Conservation (phyloP, 1,140 invertebrate genomes). For the Lordiphosa stackelbergi region DNA sequence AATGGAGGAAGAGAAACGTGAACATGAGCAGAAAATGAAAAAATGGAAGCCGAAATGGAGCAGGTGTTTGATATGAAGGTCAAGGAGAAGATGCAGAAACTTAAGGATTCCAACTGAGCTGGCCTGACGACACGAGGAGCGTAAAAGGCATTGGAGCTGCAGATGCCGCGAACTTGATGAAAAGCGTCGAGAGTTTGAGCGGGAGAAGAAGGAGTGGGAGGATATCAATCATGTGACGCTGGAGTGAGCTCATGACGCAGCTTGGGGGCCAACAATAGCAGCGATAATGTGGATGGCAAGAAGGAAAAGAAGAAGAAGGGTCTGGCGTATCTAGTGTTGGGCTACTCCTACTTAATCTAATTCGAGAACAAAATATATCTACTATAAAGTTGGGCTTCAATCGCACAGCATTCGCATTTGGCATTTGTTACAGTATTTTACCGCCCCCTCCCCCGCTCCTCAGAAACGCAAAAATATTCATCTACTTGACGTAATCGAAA, state of each 20-base stretch:
- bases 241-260: constrained; percentile 89
- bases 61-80: constrained; percentile 92
- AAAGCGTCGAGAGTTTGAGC: constrained; percentile 88
- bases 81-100: constrained; percentile 93
- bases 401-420: constrained; percentile 53
- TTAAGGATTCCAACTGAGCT: constrained; percentile 92
- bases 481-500: constrained; percentile 34
- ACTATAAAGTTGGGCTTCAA: constrained; percentile 48
- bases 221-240: constrained; percentile 90
- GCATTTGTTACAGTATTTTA: constrained; percentile 67
- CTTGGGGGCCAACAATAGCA: constrained; percentile 88
- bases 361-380: constrained; percentile 64
- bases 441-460: background rate
- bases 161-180: constrained; percentile 94
- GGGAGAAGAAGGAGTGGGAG: constrained; percentile 93
- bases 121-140: constrained; percentile 81
- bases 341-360: constrained; percentile 29
- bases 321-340: constrained; percentile 54
- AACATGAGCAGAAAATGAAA: constrained; percentile 97
- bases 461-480: too few species aligned
- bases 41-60: constrained; percentile 97
- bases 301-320: constrained; percentile 76
- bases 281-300: constrained; percentile 71
- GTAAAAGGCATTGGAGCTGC: constrained; percentile 85
- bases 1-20: constrained; percentile 98